Base-by-base conservation (phyloP, 2,888 invertebrate genomes). In the Acanthoscelides obtectus region DNA sequence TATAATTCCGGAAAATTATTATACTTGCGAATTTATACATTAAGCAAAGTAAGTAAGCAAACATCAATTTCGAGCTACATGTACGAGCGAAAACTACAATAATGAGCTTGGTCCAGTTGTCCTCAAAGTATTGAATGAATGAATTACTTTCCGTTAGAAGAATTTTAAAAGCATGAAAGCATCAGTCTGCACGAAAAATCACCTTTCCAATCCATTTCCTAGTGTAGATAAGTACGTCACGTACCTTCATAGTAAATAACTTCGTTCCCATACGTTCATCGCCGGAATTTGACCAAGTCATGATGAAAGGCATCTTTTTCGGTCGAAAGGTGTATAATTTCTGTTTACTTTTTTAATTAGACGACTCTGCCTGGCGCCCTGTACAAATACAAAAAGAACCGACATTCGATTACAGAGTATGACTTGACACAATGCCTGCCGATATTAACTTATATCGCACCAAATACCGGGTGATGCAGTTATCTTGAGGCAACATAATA, bases 341-440 rank as follows among this genome's bases (percentile, higher is more conserved):
- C 63, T 71, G 45, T 68, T 71, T 71, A 65, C 71, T 27, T 71
- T 74, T 74, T 74, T 73, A 75, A 75, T 75, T 71, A 73, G 70
- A 45, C 64, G 69, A 71, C 70, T 70, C 70, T 75, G 75, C 76
- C 77, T 75, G 75, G 74, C 72, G 74, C 72, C 72, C 72, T 66
- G 68, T 70, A 75, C 21, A 69, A 68, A n/a, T 17, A 63, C 22
- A 65, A 69, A 68, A 69, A 69, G 64, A 12, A 21, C 22, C 68
- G 65, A 68, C 71, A 64, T 71, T 72, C 64, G 71, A 73, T 73
- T 73, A 73, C 69, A 22, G 66, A 68, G 64, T 69, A 69, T 71
- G 73, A 73, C 73, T 63, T 27, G 22, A 69, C 73, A 73, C 64
- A 45, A 45, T 45, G 45, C 45, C 45, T 12, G 45, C 45, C 45